These are phyloP conservation scores for Strongylocentrotus purpuratus DNA, from an alignment of 35 echinoderm and acorn worm genomes.

Conservation along the genomic window DNA sequence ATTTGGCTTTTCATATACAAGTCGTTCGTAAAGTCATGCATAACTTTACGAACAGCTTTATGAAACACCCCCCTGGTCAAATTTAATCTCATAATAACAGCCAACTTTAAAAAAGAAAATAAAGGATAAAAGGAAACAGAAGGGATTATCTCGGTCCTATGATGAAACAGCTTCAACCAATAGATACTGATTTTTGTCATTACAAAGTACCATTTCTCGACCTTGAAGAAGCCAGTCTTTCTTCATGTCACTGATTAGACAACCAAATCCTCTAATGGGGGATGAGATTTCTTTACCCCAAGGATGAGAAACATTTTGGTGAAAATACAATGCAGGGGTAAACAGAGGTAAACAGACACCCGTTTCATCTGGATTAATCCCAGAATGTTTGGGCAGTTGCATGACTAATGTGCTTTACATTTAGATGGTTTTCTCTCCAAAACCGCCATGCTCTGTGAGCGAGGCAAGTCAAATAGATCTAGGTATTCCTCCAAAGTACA, in stretches of 20 bases:
- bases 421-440: neutral
- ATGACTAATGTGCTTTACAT: neutral
- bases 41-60: too few species aligned
- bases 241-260: neutral
- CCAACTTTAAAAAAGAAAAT: neutral
- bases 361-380: neutral
- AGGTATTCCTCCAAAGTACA: neutral
- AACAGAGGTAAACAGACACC: slow-evolving; percentile 15
- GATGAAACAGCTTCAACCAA: neutral
- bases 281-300: slow-evolving; percentile 31
- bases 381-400: neutral
- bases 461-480: neutral
- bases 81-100: neutral
- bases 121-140: neutral
- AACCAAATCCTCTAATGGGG: neutral
- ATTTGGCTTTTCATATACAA: too few species aligned
- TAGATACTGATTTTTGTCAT: neutral
- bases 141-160: neutral
- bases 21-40: too few species aligned
- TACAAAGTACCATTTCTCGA: neutral
- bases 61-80: too few species aligned
- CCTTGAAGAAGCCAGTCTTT: neutral
- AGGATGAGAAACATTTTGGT: slow-evolving; percentile 9
- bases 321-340: neutral
- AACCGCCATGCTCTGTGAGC: neutral